Conservation (phyloP, 2,888 invertebrate genomes). For the Prostheceraeus crozeri region DNA sequence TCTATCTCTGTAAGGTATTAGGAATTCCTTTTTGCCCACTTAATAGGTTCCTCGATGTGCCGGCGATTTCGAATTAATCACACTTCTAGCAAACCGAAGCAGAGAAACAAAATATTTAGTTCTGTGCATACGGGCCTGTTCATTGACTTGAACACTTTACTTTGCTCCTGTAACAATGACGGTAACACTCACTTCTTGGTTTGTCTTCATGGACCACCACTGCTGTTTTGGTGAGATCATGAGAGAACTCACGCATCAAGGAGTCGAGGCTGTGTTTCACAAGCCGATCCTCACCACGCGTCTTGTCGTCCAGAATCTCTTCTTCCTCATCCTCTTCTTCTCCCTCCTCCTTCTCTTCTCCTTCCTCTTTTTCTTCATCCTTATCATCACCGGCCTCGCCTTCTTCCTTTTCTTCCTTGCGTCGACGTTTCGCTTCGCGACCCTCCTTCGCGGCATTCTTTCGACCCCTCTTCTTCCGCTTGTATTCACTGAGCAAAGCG, state of each 20-base stretch:
- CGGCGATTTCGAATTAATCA: no score
- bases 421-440: conserved; percentile 24
- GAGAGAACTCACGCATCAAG: conserved; percentile 71
- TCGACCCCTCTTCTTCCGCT: conserved; percentile 60
- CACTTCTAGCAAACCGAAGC: no score
- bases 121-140: no score
- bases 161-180: no score
- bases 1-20: no score
- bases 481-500: conserved; percentile 82
- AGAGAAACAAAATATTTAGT: no score
- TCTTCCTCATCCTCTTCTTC: conserved; percentile 41
- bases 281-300: conserved; percentile 63
- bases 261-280: conserved; percentile 71
- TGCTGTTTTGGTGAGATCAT: conserved; percentile 52
- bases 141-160: no score
- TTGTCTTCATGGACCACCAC: conserved; percentile 41
- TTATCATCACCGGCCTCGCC: conserved; percentile 44
- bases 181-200: conserved; percentile 30
- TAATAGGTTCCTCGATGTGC: no score
- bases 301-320: conserved; percentile 62
- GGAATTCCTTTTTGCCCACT: no score
- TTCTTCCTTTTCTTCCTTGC: conserved; percentile 30
- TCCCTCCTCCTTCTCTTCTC: conserved; percentile 34
- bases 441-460: conserved; percentile 41
- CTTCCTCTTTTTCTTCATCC: conserved; percentile 43